Conservation (phyloP, 2,797 vertebrate genomes). For the Mus caroli region DNA sequence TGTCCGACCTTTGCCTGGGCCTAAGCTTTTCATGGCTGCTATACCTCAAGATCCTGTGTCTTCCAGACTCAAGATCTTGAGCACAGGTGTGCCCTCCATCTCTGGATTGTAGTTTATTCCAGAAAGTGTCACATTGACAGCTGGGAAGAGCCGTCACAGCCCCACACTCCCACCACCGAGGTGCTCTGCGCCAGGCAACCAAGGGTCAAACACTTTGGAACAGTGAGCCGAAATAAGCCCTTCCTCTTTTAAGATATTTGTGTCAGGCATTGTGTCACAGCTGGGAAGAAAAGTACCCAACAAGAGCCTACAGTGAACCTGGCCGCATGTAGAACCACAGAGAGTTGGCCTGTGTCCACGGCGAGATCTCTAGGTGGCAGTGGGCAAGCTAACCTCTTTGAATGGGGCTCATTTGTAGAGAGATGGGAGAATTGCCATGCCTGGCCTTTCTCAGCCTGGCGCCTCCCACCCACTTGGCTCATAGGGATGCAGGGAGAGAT, state of each 20-base stretch:
- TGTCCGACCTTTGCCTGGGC: neutral
- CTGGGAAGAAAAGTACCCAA: neutral
- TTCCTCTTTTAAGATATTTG: neutral
- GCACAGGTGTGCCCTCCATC: neutral
- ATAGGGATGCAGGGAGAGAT: neutral
- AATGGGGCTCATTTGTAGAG: neutral
- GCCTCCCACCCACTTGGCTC: neutral
- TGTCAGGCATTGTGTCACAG: neutral
- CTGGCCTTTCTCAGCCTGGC: neutral
- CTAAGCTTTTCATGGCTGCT: neutral
- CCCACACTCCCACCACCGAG: neutral
- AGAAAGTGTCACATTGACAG: neutral
- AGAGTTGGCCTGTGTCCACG: neutral
- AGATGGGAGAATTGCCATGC: neutral
- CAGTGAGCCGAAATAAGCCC: neutral
- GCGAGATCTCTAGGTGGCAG: neutral
- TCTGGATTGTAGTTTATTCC: neutral
- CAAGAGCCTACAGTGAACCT: neutral
- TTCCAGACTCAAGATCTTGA: neutral
- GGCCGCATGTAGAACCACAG: neutral
- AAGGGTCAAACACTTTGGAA: neutral
- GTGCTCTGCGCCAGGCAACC: neutral
- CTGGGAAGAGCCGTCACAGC: neutral
- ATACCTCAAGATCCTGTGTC: neutral
- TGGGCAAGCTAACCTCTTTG: neutral